Base-by-base conservation (phyloP, 2,888 invertebrate species). In the Spialia ferax region DNA sequence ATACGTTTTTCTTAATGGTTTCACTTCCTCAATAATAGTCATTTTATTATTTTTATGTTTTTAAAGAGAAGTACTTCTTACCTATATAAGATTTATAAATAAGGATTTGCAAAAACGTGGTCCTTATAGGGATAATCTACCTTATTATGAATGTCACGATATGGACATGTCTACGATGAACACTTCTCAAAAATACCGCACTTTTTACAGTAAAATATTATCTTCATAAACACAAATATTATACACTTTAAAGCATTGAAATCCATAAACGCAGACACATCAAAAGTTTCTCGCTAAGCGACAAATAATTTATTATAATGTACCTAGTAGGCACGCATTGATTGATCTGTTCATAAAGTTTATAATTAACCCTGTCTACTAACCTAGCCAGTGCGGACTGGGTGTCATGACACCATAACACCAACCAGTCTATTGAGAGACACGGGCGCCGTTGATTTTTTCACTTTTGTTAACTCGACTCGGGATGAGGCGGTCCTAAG, bases 341-440 rank as follows among this genome's bases (percentile, higher is more conserved):
- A 42, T 42, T 54, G 60, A 66, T 54, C 29, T 32, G 29, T 32
- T 42, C 50, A 45, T 60, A 20, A 18, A 66, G 52, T 59, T 65
- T 35, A 65, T 52, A 59, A 59, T 65, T 65, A 66, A 66, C 66
- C 52, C 50, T 66, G 45, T 66, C 66, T 20, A 60, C 60, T 66
- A 60, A 66, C 60, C 66, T 22, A 26, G 60, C n/a, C 23, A 52
- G 50, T 59, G 8, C 35, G 52, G 52, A 29, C 54, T 66, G 54
- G 50, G 38, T 66, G 66, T 66, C 60, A 60, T 66, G 59, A 66
- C 66, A 66, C 66, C 66, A 45, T 67, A 62, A 67, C 67, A 67
- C 48, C 73, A 75, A 78, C 84, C 79, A 83, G 77, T 78, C 70
- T 59, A 72, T 68, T 70, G 65, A 71, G 83, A 80, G 74, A 78